phyloP scores from a whole-genome alignment of 2,888 invertebrate species.

The Acanthococcus lagerstroemiae region DNA sequence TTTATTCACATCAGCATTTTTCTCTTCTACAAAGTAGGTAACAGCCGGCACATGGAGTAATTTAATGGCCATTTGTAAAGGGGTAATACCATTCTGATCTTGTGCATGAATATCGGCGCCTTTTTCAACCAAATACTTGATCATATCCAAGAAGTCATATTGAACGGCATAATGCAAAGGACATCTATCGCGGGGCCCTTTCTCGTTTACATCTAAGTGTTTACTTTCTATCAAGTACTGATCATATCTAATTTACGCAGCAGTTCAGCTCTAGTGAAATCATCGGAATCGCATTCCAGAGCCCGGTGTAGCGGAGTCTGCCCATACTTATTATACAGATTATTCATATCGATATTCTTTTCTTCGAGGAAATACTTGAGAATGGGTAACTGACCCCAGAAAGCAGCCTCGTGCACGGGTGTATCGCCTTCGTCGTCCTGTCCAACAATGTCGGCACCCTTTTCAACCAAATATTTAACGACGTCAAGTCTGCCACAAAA shows the following conservation, averaged over 20 bases:
- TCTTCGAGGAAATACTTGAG: too few relatives aligned
- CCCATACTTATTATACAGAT: too few relatives aligned
- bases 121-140: neutral
- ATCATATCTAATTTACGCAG: too few relatives aligned
- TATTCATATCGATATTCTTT: too few relatives aligned
- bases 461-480: neutral
- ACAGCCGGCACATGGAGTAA: too few relatives aligned
- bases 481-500: neutral
- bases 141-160: neutral
- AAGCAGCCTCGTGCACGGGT: neutral
- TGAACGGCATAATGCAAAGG: neutral
- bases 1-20: too few relatives aligned
- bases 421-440: neutral
- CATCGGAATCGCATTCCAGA: too few relatives aligned
- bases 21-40: too few relatives aligned
- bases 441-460: neutral
- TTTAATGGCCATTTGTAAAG: neutral
- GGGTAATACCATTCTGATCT: neutral
- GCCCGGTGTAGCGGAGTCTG: too few relatives aligned
- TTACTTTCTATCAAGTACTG: too few relatives aligned
- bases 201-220: neutral
- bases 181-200: neutral
- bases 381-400: too few relatives aligned
- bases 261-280: too few relatives aligned
- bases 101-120: neutral